Percentiles rank a stretch among this genome's conserved stretches.
Conservation (phyloP, 2,888 invertebrate species). For the Drosophila neoperkinsi region DNA sequence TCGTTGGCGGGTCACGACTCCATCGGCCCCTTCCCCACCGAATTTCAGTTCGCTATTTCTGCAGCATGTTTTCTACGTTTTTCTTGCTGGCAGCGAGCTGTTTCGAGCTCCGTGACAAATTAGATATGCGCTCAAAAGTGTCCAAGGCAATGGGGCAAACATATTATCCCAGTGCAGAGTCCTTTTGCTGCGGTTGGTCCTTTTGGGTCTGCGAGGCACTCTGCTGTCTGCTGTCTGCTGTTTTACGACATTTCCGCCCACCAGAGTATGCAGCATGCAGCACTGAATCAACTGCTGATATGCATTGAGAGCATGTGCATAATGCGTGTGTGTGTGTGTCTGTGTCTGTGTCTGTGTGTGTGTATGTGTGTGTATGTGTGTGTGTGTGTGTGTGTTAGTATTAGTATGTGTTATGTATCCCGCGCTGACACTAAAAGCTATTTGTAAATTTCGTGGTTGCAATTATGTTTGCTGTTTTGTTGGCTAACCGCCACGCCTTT, state of each 20-base stretch:
- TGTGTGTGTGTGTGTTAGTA: constrained; percentile 11
- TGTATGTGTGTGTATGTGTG: constrained; percentile 6
- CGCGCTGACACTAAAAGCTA: constrained; percentile 79
- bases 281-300: constrained; percentile 59
- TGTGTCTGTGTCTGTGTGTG: neutral
- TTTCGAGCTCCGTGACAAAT: constrained; percentile 70
- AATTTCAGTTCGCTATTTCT: constrained; percentile 4
- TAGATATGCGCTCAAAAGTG: constrained; percentile 70
- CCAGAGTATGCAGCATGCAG: constrained; percentile 54
- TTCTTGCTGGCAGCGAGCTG: constrained; percentile 38
- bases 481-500: constrained; percentile 39
- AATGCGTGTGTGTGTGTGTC: constrained; percentile 26
- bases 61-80: constrained; percentile 33
- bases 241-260: constrained; percentile 68
- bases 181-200: constrained; percentile 15
- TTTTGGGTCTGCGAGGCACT: constrained; percentile 3
- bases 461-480: constrained; percentile 80
- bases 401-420: constrained; percentile 55
- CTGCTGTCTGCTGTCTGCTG: constrained; percentile 41
- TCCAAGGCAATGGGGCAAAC: constrained; percentile 56
- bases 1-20: constrained; percentile 14
- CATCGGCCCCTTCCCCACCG: neutral
- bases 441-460: constrained; percentile 81
- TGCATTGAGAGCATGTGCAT: constrained; percentile 74
- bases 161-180: constrained; percentile 53